A percentile compares a stretch with the other conserved stretches of the same genome.
These are phyloP conservation scores for Acipenser transmontanus DNA, from an alignment of 2,797 vertebrate species.

Conservation along the genomic window DNA sequence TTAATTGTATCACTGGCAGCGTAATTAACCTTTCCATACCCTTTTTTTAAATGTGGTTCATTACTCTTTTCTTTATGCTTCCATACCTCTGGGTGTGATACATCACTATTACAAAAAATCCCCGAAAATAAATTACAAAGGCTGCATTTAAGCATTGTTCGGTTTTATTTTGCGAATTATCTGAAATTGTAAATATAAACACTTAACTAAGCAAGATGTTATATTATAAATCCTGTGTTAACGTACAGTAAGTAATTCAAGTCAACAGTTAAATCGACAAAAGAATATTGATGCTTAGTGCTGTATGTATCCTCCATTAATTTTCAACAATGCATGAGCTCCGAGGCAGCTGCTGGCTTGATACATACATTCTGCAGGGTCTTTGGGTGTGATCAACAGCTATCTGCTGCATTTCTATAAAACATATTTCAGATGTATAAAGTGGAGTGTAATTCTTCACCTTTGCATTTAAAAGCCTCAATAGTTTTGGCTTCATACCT, in stretches of 20 bases:
- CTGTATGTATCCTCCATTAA: conserved; percentile 29
- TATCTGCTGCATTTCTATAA: conserved; percentile 38
- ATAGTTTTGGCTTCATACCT: too few relatives aligned
- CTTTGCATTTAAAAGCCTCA: too few relatives aligned
- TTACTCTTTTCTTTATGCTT: neutral
- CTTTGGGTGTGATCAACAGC: conserved; percentile 75
- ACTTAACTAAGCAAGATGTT: too few relatives aligned
- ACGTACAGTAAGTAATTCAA: conserved; percentile 37
- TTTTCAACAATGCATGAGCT: conserved; percentile 45
- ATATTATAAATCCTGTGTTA: conserved; percentile 25
- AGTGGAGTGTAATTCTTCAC: too few relatives aligned
- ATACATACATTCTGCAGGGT: conserved; percentile 67
- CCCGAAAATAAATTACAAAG: too few relatives aligned
- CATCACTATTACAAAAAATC: neutral
- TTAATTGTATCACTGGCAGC: neutral
- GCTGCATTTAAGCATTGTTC: too few relatives aligned
- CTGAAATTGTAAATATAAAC: too few relatives aligned
- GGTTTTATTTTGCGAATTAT: too few relatives aligned
- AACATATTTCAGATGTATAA: neutral
- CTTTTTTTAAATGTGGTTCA: neutral
- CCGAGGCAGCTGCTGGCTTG: conserved; percentile 31
- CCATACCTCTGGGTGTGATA: neutral
- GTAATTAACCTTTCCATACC: neutral
- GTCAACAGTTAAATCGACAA: conserved; percentile 44
- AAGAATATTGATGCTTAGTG: conserved; percentile 36